These are phyloP conservation scores for Pachyuromys duprasi DNA, from an alignment of 2,797 vertebrate genomes.

Conservation along the genomic window DNA sequence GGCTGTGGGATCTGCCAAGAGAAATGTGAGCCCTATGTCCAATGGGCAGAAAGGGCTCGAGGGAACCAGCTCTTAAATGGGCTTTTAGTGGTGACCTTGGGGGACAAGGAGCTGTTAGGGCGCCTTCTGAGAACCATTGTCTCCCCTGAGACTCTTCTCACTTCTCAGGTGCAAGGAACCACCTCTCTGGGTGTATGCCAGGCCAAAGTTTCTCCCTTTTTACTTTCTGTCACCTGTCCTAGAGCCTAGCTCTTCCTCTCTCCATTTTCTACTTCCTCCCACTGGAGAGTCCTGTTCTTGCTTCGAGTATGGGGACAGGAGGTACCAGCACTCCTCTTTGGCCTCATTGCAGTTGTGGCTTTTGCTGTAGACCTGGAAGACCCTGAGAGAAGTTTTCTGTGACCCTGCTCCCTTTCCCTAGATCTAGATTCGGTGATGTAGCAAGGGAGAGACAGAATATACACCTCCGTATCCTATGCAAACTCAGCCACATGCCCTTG, in stretches of 20 bases:
- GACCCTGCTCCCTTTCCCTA: background rate
- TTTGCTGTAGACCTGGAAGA: background rate
- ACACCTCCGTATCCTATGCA: background rate
- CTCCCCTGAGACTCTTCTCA: background rate
- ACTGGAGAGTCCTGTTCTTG: background rate
- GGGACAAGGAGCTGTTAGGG: background rate
- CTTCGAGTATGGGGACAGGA: background rate
- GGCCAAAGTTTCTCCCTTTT: background rate
- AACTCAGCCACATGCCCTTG: background rate
- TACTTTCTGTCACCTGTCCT: background rate
- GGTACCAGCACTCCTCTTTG: fast-evolving
- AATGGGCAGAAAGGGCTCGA: background rate
- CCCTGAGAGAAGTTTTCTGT: background rate
- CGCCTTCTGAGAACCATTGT: background rate
- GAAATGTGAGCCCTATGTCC: too few species aligned
- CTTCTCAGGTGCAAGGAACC: background rate
- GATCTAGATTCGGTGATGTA: background rate
- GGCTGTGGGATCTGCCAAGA: background rate
- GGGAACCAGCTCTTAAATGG: background rate
- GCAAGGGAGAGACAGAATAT: background rate
- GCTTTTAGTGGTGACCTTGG: background rate
- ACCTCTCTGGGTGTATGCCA: background rate
- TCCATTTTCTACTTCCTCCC: background rate
- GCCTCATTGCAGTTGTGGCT: background rate
- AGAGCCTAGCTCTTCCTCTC: background rate